Evolutionary conservation across 2,888 invertebrate species (phyloP), one percentile per base, ranked within the genome.

Genomic region (Acanthoscelides obtectus): DNA sequence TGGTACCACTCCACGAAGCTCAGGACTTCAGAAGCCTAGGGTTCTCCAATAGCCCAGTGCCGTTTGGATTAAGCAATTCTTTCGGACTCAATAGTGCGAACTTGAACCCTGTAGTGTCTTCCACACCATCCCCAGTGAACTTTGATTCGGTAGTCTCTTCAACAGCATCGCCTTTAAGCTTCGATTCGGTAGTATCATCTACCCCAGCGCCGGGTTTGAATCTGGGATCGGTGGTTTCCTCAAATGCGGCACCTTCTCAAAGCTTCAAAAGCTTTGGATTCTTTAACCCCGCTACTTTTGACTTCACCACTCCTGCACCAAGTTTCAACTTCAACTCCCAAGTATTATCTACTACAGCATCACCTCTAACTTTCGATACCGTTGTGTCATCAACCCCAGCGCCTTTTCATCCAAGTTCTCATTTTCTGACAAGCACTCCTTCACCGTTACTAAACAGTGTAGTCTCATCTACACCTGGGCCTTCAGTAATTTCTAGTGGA

Each of bases 331-430:
- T 64, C 69, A 0, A 63, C 70, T 22, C 73, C 74, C n/a, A 70
- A 25, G 71, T 72, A 8, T 68, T 66, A 21, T 70, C 72, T 12
- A 72, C 70, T 3, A 64, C 66, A 0, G 66, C 66, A 22, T 69
- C 72, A 22, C 69, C 22, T 66, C 68, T 71, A 3, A 67, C 27
- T 17, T n/a, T 73, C 27, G 69, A 68, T 66, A n/a, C 63, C 22
- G 22, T 68, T 2, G 22, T 66, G 22, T 73, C 69, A 27, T 71
- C 73, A 19, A 72, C 74, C 0, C 72, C 74, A 20, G 69, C 72
- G 0, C 71, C 17, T n/a, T 12, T 6, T 12, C 5, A 64, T 20
- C 20, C 20, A 5, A 20, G 65, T 1, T 3, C 6, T 12, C 1
- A 45, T 45, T 45, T 45, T 12, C 70, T 22, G 20, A 12, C 45